Base-by-base conservation (phyloP, 2,797 vertebrate species). In the Sphenodon punctatus region DNA sequence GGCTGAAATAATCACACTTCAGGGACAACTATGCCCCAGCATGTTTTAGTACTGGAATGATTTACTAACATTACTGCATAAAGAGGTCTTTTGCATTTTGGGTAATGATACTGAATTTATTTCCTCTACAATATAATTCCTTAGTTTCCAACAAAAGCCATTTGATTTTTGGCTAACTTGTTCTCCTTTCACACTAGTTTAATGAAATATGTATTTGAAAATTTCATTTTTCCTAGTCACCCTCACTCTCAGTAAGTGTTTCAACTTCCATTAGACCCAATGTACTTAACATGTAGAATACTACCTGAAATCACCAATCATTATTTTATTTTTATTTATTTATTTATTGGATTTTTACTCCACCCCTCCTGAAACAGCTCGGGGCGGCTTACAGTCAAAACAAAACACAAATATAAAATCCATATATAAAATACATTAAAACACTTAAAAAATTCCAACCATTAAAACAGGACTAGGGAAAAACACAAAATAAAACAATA, bases 151-250 rank as follows among this genome's bases (percentile, higher is more conserved):
- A 87, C 39, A 68, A 34, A 36, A 36, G 34, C 34, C 36, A 36
- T 36, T 36, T 36, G 36, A 36, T 36, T 36, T 36, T 8, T 36
- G 41, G 68, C 80, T 78, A 88, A 87, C 82, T 86, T 90, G 89
- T 78, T 86, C 82, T 82, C 89, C 68, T 8, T 92, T 90, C 90
- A 66, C 79, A 84, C 86, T 90, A 66, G 9, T 46, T 79, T 77
- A 90, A 71, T 73, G 76, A 85, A 85, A 83, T 61, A 75, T 39
- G 55, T 12, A 78, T 41, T 66, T 61, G 71, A 83, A 88, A 89
- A 80, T 60, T 23, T 72, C 32, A 32, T 0, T 80, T 73, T 87
- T 83, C 27, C 68, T 69, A 80, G 63, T 45, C 71, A 86, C 27
- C 79, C 38, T 49, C 67, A 5, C 41, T 84, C 67, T 66, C 41